Evolutionary conservation across 2,888 invertebrate genomes (phyloP), one percentile per base, ranked within the genome.

Genomic region (Bibio marci): DNA sequence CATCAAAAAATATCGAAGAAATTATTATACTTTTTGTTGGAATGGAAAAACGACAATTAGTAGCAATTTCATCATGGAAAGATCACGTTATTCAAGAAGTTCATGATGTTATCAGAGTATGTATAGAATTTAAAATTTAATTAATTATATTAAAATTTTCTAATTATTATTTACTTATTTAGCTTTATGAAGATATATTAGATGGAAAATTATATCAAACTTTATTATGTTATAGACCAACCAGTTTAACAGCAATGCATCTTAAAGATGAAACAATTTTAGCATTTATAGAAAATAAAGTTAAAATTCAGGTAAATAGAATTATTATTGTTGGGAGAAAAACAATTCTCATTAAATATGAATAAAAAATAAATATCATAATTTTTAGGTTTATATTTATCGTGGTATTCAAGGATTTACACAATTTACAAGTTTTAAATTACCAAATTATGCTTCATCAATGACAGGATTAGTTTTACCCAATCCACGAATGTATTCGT

Each of bases 161-260:
- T 26, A 31, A 19, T 37, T 37, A 27, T 28, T 14, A 15, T 22
- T 30, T 13, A 17, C 13, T 42, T 28, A 33, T 27, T 32, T 56
- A 63, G 58, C 57, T 69, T 38, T 67, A 65, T 47, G 55, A 62
- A 44, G 60, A 69, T 48, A 51, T 59, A 2, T 46, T 54, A 6
- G 52, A 52, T 12, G 67, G 63, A 3, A 59, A 57, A 35, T 47
- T 72, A 14, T 62, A 67, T 44, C 71, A 73, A 46, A 64, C 64
- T 36, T 58, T 75, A 38, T 47, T 56, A 5, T 57, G 65, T 0
- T 55, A 56, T 5, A 62, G 59, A 42, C 70, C 73, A 4, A 59
- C 62, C 13, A 64, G 64, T 3, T 51, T 73, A 19, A 49, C 50
- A 1, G 42, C 52, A 0, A 4, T 59, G 13, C 52, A 57, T n/a